Base-by-base conservation (phyloP, 2,797 vertebrate genomes). In the Sebastolobus altivelis region DNA sequence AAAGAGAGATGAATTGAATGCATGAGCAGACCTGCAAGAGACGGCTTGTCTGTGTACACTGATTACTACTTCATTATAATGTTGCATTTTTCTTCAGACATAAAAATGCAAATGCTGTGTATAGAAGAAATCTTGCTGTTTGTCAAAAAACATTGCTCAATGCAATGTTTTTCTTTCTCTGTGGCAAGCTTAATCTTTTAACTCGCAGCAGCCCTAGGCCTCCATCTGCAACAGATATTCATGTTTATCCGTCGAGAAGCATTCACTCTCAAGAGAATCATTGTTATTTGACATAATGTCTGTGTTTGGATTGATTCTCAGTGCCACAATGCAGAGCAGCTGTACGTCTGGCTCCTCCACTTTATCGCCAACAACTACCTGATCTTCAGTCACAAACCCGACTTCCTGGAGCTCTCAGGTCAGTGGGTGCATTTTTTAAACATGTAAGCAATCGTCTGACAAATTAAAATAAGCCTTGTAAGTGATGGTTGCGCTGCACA, bases 301-400 rank as follows among this genome's bases (percentile, higher is more conserved):
- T 75, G 71, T 75, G 69, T 67, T 80, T 73, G 3, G 37, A 22
- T 54, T 52, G 18, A n/a, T 75, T 40, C 55, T 6, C 91, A 99
- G 98, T 99, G 98, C 89, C 98, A 99, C 95, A 98, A 99, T 52
- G 98, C 98, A 37, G 97, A 98, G 82, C 97, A 97, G 91, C 97
- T 99, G 79, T 98, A 98, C 7, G 94, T 97, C 11, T 99, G 98
- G 98, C 97, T 99, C 27, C 98, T 99, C 75, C 97, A 98, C 95
- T 99, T 99, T 89, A 99, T 99, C 52, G 97, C 98, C 87, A 97
- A 97, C 82, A 99, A 99, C 96, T 99, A 99, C 95, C 96, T 99
- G 95, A 99, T 99, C 96, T 99, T 99, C 95, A 99, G 98, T 82
- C 97, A 98, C 88, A 99, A 99, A 91, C 96, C 97, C 0, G 98